Evolutionary conservation across 2,797 vertebrate species (phyloP).

Genomic region (Melanotaenia parkinsoni): DNA sequence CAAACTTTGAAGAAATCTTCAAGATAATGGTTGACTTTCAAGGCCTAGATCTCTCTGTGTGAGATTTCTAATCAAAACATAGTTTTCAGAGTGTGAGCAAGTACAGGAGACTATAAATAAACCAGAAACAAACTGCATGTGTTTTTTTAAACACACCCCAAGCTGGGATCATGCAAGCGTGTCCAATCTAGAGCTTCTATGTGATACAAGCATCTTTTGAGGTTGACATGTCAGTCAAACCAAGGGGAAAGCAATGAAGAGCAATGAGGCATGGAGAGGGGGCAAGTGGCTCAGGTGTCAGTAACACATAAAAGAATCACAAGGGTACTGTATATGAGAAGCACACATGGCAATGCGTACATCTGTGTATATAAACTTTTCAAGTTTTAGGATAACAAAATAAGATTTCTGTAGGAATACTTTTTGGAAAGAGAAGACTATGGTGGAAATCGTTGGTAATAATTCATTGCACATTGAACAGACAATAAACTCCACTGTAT

Average conservation of each 20-base stretch:
- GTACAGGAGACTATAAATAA: constrained; percentile 68
- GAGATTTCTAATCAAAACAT: constrained; percentile 59
- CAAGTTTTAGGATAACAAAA: not conserved
- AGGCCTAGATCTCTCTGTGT: constrained; percentile 34
- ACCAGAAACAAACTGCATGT: constrained; percentile 56
- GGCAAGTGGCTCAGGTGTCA: constrained; percentile 45
- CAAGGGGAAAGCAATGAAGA: constrained; percentile 58
- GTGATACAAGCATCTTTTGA: constrained; percentile 71
- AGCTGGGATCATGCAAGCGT: constrained; percentile 58
- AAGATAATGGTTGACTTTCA: constrained; percentile 28
- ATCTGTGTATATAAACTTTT: not conserved
- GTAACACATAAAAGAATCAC: constrained; percentile 32
- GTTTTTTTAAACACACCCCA: constrained; percentile 59
- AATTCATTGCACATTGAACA: not conserved
- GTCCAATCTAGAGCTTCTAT: constrained; percentile 69
- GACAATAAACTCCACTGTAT: not conserved
- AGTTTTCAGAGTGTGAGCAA: constrained; percentile 56
- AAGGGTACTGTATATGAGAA: not conserved
- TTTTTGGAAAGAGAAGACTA: too few species aligned
- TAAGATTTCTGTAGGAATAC: too few species aligned
- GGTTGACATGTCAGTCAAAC: constrained; percentile 76
- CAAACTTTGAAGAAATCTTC: constrained; percentile 19
- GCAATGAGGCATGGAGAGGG: constrained; percentile 56
- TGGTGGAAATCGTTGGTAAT: not conserved
- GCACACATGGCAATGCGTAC: not conserved